These are phyloP conservation scores for Pangasius djambal DNA, from an alignment of 2,797 vertebrate species.

Conservation along the genomic window DNA sequence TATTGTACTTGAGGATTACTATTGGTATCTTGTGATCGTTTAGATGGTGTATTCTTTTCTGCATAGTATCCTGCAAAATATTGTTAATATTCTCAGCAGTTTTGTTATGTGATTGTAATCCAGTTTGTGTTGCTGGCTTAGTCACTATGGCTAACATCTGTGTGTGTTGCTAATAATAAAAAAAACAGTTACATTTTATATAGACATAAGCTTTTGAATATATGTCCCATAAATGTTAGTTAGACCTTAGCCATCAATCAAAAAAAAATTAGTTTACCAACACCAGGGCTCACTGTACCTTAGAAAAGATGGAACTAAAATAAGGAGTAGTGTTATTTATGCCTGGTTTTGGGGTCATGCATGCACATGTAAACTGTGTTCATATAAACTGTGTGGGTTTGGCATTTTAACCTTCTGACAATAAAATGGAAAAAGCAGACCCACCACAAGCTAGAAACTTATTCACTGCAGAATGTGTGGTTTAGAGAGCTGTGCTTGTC, in stretches of 20 bases:
- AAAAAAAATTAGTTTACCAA: background rate
- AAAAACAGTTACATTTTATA: background rate
- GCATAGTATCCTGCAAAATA: background rate
- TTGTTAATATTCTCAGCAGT: background rate
- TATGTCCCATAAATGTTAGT: background rate
- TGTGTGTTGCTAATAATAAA: background rate
- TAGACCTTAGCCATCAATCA: background rate
- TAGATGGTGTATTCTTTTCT: background rate
- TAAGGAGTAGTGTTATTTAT: constrained; percentile 18
- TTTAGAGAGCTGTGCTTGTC: constrained; percentile 13
- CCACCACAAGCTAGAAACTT: background rate
- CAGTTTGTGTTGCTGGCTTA: background rate
- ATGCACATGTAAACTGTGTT: background rate
- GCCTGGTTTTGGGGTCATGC: background rate
- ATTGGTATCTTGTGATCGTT: background rate
- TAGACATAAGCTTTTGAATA: background rate
- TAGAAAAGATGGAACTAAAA: constrained; percentile 9
- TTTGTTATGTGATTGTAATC: background rate
- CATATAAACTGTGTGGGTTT: constrained; percentile 1
- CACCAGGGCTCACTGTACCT: background rate
- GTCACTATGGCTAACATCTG: background rate
- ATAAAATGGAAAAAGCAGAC: constrained; percentile 5
- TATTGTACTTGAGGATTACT: background rate
- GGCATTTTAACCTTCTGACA: constrained; percentile 25
- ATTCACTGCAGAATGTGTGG: background rate